Percentiles rank a stretch among this genome's conserved stretches.
Conservation (phyloP, 2,113 vertebrate species). For the Nannospalax galili region DNA sequence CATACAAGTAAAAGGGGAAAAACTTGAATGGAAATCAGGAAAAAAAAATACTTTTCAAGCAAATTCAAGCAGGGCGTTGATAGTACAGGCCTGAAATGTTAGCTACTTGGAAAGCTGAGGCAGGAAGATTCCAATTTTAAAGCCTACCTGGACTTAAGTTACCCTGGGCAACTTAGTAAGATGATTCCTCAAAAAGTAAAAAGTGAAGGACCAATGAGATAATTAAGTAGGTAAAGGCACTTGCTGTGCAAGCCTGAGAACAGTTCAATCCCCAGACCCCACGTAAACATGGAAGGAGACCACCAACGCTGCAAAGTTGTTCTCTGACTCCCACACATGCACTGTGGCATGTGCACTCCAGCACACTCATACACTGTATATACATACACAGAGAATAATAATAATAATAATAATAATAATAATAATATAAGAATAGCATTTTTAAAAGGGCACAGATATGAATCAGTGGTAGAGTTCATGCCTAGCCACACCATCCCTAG, state of each 20-base stretch:
- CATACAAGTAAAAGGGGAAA: background rate
- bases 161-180: background rate
- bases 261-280: too few relatives aligned
- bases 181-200: background rate
- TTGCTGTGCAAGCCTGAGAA: too few relatives aligned
- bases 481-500: background rate
- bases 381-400: too few relatives aligned
- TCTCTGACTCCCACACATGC: too few relatives aligned
- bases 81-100: background rate
- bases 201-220: background rate
- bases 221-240: too few relatives aligned
- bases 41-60: background rate
- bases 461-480: background rate
- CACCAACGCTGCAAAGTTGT: too few relatives aligned
- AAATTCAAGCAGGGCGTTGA: background rate
- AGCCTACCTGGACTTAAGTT: background rate
- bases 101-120: background rate
- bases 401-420: too few relatives aligned
- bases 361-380: too few relatives aligned
- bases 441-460: background rate
- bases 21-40: background rate
- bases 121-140: background rate
- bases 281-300: too few relatives aligned
- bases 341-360: too few relatives aligned
- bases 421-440: too few relatives aligned